These are phyloP conservation scores for Podargus strigoides DNA, from an alignment of 2,797 vertebrate species.

Conservation along the genomic window DNA sequence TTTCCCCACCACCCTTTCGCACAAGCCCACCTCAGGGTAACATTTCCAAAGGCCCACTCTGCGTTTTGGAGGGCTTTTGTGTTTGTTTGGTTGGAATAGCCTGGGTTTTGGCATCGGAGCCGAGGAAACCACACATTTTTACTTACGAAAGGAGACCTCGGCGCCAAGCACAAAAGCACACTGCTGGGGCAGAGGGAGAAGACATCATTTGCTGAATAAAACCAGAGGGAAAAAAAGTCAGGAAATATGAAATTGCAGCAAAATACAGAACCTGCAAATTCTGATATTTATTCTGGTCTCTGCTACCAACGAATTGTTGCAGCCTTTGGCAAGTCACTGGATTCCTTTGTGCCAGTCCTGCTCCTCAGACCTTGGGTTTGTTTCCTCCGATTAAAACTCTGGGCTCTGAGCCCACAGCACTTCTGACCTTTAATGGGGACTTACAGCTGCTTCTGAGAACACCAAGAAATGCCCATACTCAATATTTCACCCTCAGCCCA, in stretches of 20 bases:
- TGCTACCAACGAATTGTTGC: background rate
- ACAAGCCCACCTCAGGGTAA: background rate
- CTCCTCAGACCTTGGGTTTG: background rate
- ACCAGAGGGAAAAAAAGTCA: background rate
- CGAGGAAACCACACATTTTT: background rate
- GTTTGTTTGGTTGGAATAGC: background rate
- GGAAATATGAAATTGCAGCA: background rate
- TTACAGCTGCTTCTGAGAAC: background rate
- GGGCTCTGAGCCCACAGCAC: constrained; percentile 18
- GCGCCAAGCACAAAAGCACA: background rate
- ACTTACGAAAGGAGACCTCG: background rate
- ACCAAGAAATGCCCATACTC: background rate
- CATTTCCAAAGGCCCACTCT: background rate
- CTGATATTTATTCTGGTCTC: background rate
- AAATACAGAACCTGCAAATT: background rate
- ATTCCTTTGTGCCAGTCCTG: background rate
- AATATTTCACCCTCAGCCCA: background rate
- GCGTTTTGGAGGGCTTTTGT: background rate
- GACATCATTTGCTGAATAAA: background rate
- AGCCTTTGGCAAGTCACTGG: background rate
- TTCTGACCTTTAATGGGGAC: constrained; percentile 10
- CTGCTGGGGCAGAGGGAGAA: background rate
- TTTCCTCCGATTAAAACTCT: background rate
- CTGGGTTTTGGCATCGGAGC: background rate
- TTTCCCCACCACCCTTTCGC: fast-evolving